phyloP scores from a whole-genome alignment of 2,888 invertebrate genomes.

The Patella depressa region DNA sequence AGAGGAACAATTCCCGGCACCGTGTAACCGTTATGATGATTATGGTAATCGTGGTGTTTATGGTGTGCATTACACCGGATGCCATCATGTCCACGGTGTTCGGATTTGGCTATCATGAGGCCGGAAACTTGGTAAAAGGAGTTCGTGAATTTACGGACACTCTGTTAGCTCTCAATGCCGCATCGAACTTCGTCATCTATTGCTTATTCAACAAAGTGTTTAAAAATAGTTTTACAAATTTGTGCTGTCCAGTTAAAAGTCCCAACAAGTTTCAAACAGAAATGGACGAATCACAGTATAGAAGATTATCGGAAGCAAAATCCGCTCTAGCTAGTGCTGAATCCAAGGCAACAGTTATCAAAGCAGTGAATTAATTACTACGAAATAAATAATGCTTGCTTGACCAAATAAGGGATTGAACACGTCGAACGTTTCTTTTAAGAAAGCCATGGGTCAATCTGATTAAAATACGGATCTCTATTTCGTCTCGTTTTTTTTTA shows the following conservation, averaged over 20 bases:
- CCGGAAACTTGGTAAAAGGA: slow-evolving; percentile 52
- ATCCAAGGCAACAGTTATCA: too few relatives aligned
- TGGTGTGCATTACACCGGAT: slow-evolving; percentile 63
- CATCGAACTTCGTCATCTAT: slow-evolving; percentile 62
- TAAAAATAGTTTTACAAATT: slow-evolving; percentile 48
- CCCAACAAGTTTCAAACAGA: slow-evolving; percentile 38
- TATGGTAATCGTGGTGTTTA: slow-evolving; percentile 63
- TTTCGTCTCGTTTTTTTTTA: too few relatives aligned
- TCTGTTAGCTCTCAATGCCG: slow-evolving; percentile 60
- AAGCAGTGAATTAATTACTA: too few relatives aligned
- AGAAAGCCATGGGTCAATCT: too few relatives aligned
- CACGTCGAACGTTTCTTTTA: too few relatives aligned
- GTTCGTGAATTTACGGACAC: slow-evolving; percentile 63
- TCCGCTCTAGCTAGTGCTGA: not conserved
- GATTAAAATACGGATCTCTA: too few relatives aligned
- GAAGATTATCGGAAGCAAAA: slow-evolving; percentile 37
- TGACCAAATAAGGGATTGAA: too few relatives aligned
- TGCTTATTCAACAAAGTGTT: slow-evolving; percentile 61
- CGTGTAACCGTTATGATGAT: slow-evolving; percentile 64
- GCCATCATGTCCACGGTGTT: slow-evolving; percentile 63
- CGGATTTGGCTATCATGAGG: slow-evolving; percentile 61
- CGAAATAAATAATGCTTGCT: too few relatives aligned
- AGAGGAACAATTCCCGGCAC: not conserved
- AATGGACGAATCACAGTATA: slow-evolving; percentile 46
- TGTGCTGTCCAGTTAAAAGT: slow-evolving; percentile 31